These are phyloP conservation scores for Plutella xylostella DNA, from an alignment of 2,888 invertebrate genomes.

Conservation along the genomic window DNA sequence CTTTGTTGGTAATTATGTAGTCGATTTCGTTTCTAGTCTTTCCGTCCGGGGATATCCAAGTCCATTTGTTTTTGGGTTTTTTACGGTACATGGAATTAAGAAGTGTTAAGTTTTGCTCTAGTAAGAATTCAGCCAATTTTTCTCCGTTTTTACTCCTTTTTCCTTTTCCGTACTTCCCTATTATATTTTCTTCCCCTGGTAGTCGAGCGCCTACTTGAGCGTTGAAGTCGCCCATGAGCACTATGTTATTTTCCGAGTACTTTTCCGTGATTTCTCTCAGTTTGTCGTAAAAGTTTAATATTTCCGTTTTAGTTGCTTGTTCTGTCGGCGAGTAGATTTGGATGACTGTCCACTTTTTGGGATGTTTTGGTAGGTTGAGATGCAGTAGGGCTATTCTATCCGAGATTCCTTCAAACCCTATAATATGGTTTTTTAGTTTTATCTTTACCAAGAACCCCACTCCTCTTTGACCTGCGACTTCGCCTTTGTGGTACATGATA, in stretches of 20 bases:
- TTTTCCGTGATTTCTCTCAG: slow-evolving; percentile 4
- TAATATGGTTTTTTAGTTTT: slow-evolving; percentile 13
- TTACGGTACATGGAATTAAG: not conserved
- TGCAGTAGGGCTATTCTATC: slow-evolving; percentile 17
- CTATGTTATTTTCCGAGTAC: slow-evolving; percentile 10
- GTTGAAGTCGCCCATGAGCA: slow-evolving; percentile 16
- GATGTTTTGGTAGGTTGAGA: slow-evolving; percentile 12
- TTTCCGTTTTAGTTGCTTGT: slow-evolving; percentile 11
- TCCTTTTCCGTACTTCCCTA: not conserved
- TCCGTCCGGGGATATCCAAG: slow-evolving; percentile 13
- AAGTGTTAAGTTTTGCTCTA: not conserved
- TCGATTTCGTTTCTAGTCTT: slow-evolving; percentile 6
- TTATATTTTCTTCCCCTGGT: not conserved
- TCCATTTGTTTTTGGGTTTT: slow-evolving; percentile 15
- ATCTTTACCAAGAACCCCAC: slow-evolving; percentile 15
- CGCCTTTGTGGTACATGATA: not conserved
- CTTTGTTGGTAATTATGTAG: too few relatives aligned
- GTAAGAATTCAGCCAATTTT: slow-evolving; percentile 1
- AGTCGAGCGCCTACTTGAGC: not conserved
- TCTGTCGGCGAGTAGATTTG: slow-evolving; percentile 20
- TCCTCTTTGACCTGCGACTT: not conserved
- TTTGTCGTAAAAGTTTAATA: slow-evolving; percentile 12
- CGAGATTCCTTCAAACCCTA: slow-evolving; percentile 15
- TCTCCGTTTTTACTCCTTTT: slow-evolving; percentile 1
- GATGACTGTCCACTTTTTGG: slow-evolving; percentile 11